Evolutionary conservation across 2,113 vertebrate genomes (phyloP).

Genomic region (Cardinalis cardinalis): DNA sequence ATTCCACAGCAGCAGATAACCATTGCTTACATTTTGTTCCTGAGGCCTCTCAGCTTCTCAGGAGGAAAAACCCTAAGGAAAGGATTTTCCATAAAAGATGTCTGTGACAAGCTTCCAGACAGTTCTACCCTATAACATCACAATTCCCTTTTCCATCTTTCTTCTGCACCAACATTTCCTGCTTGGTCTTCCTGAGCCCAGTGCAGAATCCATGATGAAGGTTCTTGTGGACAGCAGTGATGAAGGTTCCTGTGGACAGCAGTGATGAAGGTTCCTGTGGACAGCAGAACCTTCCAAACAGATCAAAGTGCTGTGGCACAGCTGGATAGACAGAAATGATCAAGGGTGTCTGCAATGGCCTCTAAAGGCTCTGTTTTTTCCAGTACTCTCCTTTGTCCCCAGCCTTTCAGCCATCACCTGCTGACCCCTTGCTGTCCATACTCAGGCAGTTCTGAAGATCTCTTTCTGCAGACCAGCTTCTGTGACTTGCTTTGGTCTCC

Average conservation of each 20-base stretch:
- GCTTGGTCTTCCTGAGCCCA: neutral
- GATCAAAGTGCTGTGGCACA: neutral
- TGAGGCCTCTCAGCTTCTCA: too few relatives aligned
- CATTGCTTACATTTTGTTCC: too few relatives aligned
- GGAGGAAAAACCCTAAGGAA: too few relatives aligned
- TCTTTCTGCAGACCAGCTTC: neutral
- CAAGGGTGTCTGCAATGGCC: neutral
- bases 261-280: too few relatives aligned
- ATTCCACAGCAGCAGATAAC: too few relatives aligned
- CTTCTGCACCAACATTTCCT: neutral
- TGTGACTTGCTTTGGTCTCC: neutral
- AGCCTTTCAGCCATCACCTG: neutral
- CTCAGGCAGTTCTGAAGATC: neutral
- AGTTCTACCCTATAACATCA: neutral
- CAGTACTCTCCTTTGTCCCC: neutral
- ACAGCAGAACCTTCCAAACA: neutral
- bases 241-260: too few relatives aligned
- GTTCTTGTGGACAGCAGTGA: too few relatives aligned
- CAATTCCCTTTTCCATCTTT: neutral
- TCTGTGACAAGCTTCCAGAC: neutral
- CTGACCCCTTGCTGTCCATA: neutral
- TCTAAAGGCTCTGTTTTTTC: neutral
- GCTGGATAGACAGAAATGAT: neutral
- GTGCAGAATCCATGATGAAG: neutral
- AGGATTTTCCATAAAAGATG: too few relatives aligned